Evolutionary conservation across 2,113 vertebrate genomes (phyloP), one percentile per base, ranked within the genome.

Genomic region (Lagopus muta): DNA sequence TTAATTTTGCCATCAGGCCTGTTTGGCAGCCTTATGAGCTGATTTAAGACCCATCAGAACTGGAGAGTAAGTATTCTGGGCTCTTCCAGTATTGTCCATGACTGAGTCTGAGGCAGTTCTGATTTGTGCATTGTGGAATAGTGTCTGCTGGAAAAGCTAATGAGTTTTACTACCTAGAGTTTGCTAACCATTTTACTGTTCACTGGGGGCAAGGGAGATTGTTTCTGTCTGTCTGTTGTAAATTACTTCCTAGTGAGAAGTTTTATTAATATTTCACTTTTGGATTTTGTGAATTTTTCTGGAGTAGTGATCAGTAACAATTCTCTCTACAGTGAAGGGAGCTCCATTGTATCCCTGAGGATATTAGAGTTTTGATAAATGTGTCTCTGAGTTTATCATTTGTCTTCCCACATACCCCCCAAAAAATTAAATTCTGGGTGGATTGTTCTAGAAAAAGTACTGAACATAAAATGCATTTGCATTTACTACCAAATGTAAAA

Each of bases 1-100:
- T 61, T 87, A 76, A 36, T 91, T 96, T 87, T 92, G 42, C 55
- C 82, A 55, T 69, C 42, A 86, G 82, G 47, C 32, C 13, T 78
- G 4, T 85, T 28, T 64, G 74, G 66, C 52, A 91, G 58, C 13
- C 61, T 79, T 85, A 30, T 58, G 14, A 82, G 50, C 71, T 92
- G 60, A 42, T 55, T 86, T 90, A 84, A 73, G 48, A 80, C 14
- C 32, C 62, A 16, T 76, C 48, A 89, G 48, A 93, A 79, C 70
- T 65, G 67, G 42, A 89, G 52, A 92, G 36, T 89, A 54, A 89
- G 62, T 84, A 77, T 30, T 67, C 70, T 14, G 32, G 62, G 50
- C 55, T 82, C 69, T 89, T 70, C 50, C 74, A 58, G 25, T 79
- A 58, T 71, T 91, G 55, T 48, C 66, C 8, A 3, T 45, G 64